Percentiles rank a stretch among this genome's conserved stretches.
phyloP scores from a whole-genome alignment of 2,113 vertebrate species.

The Procapra przewalskii region DNA sequence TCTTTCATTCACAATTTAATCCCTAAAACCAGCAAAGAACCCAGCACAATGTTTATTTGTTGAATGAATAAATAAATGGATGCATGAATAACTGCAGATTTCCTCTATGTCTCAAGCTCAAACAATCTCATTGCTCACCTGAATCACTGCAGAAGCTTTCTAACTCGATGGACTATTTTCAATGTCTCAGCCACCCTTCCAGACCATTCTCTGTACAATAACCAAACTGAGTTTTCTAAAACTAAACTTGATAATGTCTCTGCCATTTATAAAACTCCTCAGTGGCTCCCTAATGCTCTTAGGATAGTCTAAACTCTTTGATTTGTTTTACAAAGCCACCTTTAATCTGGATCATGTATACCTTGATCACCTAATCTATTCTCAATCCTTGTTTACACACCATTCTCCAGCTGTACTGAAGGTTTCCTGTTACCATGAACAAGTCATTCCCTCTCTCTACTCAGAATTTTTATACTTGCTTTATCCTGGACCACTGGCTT shows the following conservation, averaged over 20 bases:
- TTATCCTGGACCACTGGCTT: background rate
- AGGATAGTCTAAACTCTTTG: background rate
- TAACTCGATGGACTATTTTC: background rate
- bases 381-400: background rate
- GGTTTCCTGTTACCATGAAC: background rate
- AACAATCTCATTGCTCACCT: background rate
- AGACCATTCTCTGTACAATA: background rate
- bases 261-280: slow-evolving; percentile 30
- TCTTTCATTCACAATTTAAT: slow-evolving; percentile 13
- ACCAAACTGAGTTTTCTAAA: slow-evolving; percentile 3
- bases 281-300: background rate
- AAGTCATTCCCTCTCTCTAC: background rate
- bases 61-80: background rate
- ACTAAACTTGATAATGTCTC: slow-evolving; percentile 14
- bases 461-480: background rate
- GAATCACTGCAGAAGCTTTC: background rate
- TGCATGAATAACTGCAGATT: background rate
- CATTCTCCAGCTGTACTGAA: background rate
- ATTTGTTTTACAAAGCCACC: background rate
- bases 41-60: background rate
- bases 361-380: background rate
- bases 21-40: background rate
- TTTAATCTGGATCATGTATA: background rate
- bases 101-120: background rate
- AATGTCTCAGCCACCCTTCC: background rate